phyloP scores from a whole-genome alignment of 2,888 invertebrate species.

The Holacanthella duospinosa region DNA sequence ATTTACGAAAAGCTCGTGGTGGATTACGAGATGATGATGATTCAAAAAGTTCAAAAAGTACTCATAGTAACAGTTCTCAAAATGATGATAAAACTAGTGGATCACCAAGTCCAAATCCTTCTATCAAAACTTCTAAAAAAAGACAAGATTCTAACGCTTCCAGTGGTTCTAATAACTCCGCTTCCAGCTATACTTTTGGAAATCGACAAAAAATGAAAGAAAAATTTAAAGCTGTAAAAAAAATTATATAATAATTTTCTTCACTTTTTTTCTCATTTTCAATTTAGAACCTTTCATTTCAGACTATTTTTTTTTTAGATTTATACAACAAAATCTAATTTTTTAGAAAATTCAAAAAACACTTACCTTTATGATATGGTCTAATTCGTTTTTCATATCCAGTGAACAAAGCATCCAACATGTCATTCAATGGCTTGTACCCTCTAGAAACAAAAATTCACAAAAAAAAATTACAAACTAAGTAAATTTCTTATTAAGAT shows the following conservation, averaged over 20 bases:
- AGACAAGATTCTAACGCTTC: neutral
- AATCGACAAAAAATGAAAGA: neutral
- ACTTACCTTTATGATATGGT: constrained; percentile 9
- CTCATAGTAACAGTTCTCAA: too few species aligned
- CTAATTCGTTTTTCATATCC: constrained; percentile 6
- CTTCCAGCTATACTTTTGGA: neutral
- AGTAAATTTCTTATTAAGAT: neutral
- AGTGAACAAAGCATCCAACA: neutral
- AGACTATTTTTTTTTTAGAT: neutral
- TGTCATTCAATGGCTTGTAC: constrained; percentile 7
- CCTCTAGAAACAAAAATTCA: constrained; percentile 3
- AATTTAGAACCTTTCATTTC: neutral
- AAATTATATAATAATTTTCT: neutral
- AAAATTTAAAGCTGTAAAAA: neutral
- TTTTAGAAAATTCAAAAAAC: too few species aligned
- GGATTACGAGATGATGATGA: neutral
- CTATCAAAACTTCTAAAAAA: neutral
- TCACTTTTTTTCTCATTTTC: neutral
- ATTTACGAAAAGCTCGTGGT: neutral
- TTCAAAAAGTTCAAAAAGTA: too few species aligned
- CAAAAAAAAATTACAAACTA: neutral
- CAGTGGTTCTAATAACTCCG: neutral
- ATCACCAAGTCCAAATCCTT: too few species aligned
- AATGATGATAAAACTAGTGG: too few species aligned
- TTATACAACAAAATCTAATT: too few species aligned